Conservation (phyloP, 2,888 invertebrate species). For the Xestobium rufovillosum region DNA sequence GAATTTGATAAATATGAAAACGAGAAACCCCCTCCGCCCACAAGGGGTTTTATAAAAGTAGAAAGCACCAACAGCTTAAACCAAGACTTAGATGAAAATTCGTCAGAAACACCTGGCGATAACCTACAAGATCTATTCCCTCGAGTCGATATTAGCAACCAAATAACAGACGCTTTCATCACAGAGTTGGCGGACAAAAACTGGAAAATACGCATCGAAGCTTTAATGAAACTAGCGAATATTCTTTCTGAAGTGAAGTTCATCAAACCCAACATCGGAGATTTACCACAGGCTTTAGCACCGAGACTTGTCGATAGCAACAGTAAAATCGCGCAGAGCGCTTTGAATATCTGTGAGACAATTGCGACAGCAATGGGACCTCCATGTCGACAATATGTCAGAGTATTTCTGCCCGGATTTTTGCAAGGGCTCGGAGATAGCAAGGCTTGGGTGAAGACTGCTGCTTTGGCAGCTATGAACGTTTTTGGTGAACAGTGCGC, state of each 20-base stretch:
- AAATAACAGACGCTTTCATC: slow-evolving; percentile 73
- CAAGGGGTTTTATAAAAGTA: slow-evolving; percentile 45
- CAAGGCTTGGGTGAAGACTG: slow-evolving; percentile 71
- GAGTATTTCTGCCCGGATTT: slow-evolving; percentile 77
- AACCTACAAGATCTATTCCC: slow-evolving; percentile 66
- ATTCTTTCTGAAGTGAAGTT: slow-evolving; percentile 70
- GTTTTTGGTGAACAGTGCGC: slow-evolving; percentile 79
- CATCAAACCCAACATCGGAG: slow-evolving; percentile 77
- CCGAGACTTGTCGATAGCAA: slow-evolving; percentile 82
- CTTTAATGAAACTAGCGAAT: slow-evolving; percentile 60
- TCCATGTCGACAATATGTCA: slow-evolving; percentile 69
- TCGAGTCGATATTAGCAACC: slow-evolving; percentile 71
- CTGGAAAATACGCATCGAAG: slow-evolving; percentile 86
- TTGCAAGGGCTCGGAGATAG: slow-evolving; percentile 69
- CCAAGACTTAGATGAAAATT: slow-evolving; percentile 41
- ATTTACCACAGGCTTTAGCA: slow-evolving; percentile 71
- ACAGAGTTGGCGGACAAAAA: slow-evolving; percentile 81
- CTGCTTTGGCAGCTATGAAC: slow-evolving; percentile 77
- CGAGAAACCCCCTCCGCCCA: slow-evolving; percentile 68
- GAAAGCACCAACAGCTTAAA: slow-evolving; percentile 46
- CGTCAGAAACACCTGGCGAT: slow-evolving; percentile 43
- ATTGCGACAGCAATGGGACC: slow-evolving; percentile 78
- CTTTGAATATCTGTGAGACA: slow-evolving; percentile 74
- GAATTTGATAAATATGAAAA: slow-evolving; percentile 79
- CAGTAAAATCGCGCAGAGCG: slow-evolving; percentile 79